Percentiles rank a stretch among this genome's conserved stretches.
Conservation (phyloP, 2,113 vertebrate genomes). For the Epinephelus fuscoguttatus region DNA sequence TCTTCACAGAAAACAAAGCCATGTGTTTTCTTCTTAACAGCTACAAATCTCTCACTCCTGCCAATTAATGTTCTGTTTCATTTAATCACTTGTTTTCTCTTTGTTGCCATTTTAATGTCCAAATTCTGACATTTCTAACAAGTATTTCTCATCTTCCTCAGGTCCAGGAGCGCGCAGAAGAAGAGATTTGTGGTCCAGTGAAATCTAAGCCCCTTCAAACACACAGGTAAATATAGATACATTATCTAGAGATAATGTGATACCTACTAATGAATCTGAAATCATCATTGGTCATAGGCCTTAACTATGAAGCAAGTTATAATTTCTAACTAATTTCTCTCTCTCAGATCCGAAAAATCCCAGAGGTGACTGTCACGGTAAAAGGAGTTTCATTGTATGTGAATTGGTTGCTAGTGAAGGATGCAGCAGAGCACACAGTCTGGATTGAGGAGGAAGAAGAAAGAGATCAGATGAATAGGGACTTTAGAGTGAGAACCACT, state of each 20-base stretch:
- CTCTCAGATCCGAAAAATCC: conserved; percentile 67
- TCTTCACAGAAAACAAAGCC: background rate
- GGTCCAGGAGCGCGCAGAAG: conserved; percentile 59
- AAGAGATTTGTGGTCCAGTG: conserved; percentile 63
- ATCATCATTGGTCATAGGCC: no score
- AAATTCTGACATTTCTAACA: background rate
- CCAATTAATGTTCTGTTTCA: background rate
- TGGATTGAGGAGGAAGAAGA: conserved; percentile 59
- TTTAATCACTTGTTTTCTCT: background rate
- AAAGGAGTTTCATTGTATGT: conserved; percentile 66
- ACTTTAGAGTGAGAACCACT: conserved; percentile 27
- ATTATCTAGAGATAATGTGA: background rate
- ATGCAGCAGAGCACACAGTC: conserved; percentile 67
- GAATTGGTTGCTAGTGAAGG: conserved; percentile 71
- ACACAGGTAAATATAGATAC: conserved; percentile 31
- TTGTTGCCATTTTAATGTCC: background rate
- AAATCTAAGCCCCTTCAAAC: conserved; percentile 4
- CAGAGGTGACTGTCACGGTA: conserved; percentile 72
- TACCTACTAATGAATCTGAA: background rate
- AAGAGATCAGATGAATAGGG: background rate
- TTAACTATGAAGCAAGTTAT: background rate
- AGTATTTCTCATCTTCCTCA: conserved; percentile 19
- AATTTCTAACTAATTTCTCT: background rate
- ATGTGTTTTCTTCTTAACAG: background rate
- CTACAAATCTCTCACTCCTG: background rate